Evolutionary conservation across 2,888 invertebrate species (phyloP).

Genomic region (Eupithecia subumbrata): DNA sequence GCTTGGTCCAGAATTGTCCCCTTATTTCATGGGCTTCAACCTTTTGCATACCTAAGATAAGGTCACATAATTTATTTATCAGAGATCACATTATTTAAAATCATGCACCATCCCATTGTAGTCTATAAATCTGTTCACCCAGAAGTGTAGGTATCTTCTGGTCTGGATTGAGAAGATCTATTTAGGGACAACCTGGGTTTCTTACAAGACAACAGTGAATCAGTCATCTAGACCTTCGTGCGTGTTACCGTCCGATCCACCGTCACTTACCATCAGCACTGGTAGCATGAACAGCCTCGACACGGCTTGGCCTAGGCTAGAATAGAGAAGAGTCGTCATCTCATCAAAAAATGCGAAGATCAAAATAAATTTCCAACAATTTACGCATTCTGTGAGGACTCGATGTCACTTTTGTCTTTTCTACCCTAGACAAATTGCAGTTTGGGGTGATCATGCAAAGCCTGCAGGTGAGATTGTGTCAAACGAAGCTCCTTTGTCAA

Average conservation of each 20-base stretch:
- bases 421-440: not conserved
- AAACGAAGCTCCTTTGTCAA: not conserved
- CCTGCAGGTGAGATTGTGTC: not conserved
- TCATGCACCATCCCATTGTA: slow-evolving; percentile 12
- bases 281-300: not conserved
- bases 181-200: not conserved
- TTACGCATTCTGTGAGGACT: not conserved
- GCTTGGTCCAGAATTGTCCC: slow-evolving; percentile 21
- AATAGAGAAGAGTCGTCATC: not conserved
- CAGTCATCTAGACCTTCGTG: not conserved
- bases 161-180: not conserved
- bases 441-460: not conserved
- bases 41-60: slow-evolving; percentile 17
- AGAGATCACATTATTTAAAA: slow-evolving; percentile 7
- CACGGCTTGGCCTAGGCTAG: not conserved
- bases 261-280: not conserved
- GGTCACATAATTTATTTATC: slow-evolving; percentile 1
- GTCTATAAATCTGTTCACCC: not conserved
- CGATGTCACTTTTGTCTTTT: not conserved
- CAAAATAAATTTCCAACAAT: not conserved
- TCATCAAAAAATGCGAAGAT: not conserved
- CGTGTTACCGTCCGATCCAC: not conserved
- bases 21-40: slow-evolving; percentile 16
- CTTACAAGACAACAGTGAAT: not conserved
- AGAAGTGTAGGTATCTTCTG: not conserved